Base-by-base conservation (phyloP, 2,888 invertebrate species). In the Miltochrista miniata region DNA sequence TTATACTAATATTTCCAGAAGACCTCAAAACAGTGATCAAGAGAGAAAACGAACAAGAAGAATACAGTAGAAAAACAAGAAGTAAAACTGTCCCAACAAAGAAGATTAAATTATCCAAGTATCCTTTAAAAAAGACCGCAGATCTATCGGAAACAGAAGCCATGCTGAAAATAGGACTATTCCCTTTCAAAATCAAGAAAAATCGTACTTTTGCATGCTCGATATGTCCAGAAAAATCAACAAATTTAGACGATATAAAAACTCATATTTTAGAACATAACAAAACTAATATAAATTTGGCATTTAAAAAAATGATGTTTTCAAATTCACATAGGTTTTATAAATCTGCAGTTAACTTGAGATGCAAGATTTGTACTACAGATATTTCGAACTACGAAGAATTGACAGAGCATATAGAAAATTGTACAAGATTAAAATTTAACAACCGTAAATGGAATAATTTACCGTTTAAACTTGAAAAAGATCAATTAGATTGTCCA, bases 401-500 rank as follows among this genome's bases (percentile, higher is more conserved):
- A 11, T 34, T 91, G 0, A 81, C 74, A 31, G 50, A 69, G 0
- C 91, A 91, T 2, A 61, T 88, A 0, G 80, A 80, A 2, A 75
- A 77, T 4, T 91, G 91, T 15, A 76, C 73, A 0, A 55, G 79
- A 12, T 36, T 81, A 0, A 84, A 81, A 41, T 76, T 56, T n/a
- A 34, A 54, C 0, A 64, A 56, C 0, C 54, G 56, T 0, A 70
- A 79, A 10, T 87, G 86, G 82, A 87, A 83, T 29, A 82, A 83
- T 3, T 48, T 91, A 1, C 91, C 91, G 0, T 91, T 90, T 33
- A 90, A 89, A 58, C 48, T 91, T 0, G 90, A 90, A 15, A 91
- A 91, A 13, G 90, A 90, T 7, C 91, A 90, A 12, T 38, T 90
- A 0, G 90, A 91, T 46, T 91, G 91, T 45, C 90, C 90, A 0